These are phyloP conservation scores for Drosophila kohkoa DNA, from an alignment of 1,140 invertebrate genomes.

Conservation along the genomic window DNA sequence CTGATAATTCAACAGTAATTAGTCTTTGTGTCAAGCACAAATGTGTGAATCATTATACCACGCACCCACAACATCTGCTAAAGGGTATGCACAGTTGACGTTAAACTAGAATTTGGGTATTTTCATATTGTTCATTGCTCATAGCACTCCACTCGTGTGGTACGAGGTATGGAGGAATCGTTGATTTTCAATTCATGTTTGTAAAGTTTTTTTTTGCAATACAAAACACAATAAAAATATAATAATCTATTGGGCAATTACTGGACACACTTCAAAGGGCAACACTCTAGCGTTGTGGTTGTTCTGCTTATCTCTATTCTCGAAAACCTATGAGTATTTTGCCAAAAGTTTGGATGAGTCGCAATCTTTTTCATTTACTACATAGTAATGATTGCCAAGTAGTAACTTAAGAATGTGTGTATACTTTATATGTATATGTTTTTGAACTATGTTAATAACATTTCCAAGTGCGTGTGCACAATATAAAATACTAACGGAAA, in stretches of 20 bases:
- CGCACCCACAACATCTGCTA: neutral
- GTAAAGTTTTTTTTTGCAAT: conserved; percentile 1
- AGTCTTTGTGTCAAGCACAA: conserved; percentile 32
- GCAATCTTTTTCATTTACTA: conserved; percentile 19
- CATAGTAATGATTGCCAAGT: conserved; percentile 4
- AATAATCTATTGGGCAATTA: conserved; percentile 28
- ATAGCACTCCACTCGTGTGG: neutral
- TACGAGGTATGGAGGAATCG: neutral
- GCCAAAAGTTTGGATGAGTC: conserved; percentile 7
- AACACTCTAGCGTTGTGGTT: conserved; percentile 1
- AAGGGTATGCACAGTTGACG: conserved; percentile 3
- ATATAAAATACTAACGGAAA: neutral
- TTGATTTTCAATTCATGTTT: neutral
- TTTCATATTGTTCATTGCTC: too few species aligned
- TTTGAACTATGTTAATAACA: too few species aligned
- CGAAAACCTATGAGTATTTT: conserved; percentile 7
- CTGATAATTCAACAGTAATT: conserved; percentile 52
- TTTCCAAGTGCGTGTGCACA: neutral
- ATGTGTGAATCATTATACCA: conserved; percentile 38
- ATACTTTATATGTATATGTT: neutral
- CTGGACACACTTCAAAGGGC: conserved; percentile 29
- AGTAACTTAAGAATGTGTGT: neutral
- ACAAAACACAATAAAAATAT: conserved; percentile 8
- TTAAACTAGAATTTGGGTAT: neutral
- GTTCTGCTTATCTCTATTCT: conserved; percentile 14